phyloP scores from a whole-genome alignment of 30 jellyfish, hydroid and myxozoan genomes.

The Catostylus mosaicus region DNA sequence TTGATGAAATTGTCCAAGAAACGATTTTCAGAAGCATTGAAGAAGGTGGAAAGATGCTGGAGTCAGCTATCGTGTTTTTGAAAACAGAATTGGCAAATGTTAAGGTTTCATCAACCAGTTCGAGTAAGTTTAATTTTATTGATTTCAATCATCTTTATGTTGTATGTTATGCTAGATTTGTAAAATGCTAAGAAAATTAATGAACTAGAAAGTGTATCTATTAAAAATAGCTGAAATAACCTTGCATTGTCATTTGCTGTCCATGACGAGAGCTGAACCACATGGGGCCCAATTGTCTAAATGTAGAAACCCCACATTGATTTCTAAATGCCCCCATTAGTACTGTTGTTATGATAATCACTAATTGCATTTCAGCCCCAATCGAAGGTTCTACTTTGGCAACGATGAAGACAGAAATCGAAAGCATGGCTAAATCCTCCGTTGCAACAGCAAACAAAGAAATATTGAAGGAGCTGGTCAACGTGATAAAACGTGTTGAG shows the following conservation, averaged over 20 bases:
- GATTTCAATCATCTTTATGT: no score
- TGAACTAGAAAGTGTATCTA: no score
- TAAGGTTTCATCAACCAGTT: not conserved
- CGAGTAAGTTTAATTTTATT: not conserved
- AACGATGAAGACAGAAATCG: slow-evolving; percentile 12
- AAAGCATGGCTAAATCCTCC: not conserved
- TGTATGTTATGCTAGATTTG: no score
- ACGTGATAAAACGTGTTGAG: not conserved
- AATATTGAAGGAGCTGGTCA: slow-evolving; percentile 3
- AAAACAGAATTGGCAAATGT: slow-evolving; percentile 24
- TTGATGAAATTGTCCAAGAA: slow-evolving; percentile 32
- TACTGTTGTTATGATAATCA: not conserved
- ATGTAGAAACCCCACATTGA: no score
- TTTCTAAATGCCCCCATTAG: no score
- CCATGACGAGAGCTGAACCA: no score
- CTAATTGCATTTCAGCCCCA: slow-evolving; percentile 1
- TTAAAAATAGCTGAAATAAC: no score
- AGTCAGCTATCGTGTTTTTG: slow-evolving; percentile 38
- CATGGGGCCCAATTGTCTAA: no score
- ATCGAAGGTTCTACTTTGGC: slow-evolving; percentile 20
- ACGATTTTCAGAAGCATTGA: slow-evolving; percentile 47
- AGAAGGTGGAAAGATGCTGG: slow-evolving; percentile 52
- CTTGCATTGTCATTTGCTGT: no score
- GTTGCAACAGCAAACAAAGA: slow-evolving; percentile 11
- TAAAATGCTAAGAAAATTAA: no score